Base-by-base conservation (phyloP, 2,888 invertebrate genomes). In the Cactoblastis cactorum region DNA sequence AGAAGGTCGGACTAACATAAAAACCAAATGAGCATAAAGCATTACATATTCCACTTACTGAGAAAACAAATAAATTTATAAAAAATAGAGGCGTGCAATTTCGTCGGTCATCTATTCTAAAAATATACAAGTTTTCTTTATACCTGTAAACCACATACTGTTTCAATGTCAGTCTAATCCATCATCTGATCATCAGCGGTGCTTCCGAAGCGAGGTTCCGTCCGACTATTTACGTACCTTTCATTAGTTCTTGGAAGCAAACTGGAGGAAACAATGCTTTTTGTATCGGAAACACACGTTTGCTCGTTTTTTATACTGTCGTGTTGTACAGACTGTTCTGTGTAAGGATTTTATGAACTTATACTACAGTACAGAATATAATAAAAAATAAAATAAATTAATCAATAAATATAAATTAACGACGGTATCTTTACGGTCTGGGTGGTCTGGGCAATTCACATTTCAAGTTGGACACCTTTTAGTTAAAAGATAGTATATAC, bases 181-280 rank as follows among this genome's bases (percentile, higher is more conserved):
- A 82, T 84, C 84, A 81, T 59, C 68, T 63, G 66, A 70, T 63
- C 71, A 74, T 80, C 82, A 74, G 62, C 56, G 55, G 61, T 62
- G 64, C 67, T 67, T 65, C 60, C 69, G 82, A 78, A 77, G 79
- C 80, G 72, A 63, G 66, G 83, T 82, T 84, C 83, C 84, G 77
- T 66, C 71, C 66, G 55, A 55, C 85, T 87, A 88, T 89, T 88
- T 88, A 79, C 71, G 87, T 81, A 74, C 73, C 69, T 84, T 86
- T 84, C 86, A 86, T 87, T 85, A 82, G 78, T 88, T 89, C 88
- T 69, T 38, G 74, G 88, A 88, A 87, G 69, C 67, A 63, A 71
- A 77, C 65, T 66, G 77, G 73, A 79, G 83, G 81, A 83, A 84
- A 72, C 74, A 66, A 65, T 65, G 71, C 77, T 82, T 87, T 85